Evolutionary conservation across 2,113 vertebrate species (phyloP).

Genomic region (Sylvietta virens): DNA sequence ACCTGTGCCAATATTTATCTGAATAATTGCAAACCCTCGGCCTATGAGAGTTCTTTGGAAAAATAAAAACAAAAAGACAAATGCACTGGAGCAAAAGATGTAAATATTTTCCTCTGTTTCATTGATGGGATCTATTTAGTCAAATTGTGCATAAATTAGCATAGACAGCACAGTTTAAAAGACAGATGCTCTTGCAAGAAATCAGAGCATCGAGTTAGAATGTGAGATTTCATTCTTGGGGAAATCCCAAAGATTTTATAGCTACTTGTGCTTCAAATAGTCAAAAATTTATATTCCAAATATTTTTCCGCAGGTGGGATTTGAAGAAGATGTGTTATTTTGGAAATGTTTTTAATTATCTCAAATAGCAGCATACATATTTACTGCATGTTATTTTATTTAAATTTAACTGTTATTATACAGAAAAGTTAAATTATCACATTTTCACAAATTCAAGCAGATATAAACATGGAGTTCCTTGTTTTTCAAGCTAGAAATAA

Average conservation of each 20-base stretch:
- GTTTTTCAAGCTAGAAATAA: background rate
- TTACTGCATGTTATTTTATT: background rate
- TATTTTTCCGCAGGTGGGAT: background rate
- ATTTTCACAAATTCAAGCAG: background rate
- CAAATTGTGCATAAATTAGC: background rate
- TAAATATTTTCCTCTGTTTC: background rate
- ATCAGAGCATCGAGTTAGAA: background rate
- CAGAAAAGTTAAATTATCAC: background rate
- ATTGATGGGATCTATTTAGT: background rate
- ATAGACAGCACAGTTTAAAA: background rate
- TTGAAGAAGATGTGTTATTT: background rate
- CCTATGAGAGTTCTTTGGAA: background rate
- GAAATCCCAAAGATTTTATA: background rate
- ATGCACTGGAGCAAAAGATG: background rate
- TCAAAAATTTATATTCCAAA: background rate
- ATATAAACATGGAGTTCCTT: background rate
- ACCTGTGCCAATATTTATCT: background rate
- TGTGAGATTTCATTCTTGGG: background rate
- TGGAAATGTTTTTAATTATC: background rate
- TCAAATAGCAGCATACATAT: background rate
- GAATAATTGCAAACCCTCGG: background rate
- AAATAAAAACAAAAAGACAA: background rate
- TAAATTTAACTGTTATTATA: background rate
- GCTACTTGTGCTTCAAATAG: background rate
- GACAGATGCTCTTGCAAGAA: background rate